These are phyloP conservation scores for Zaprionus ghesquierei DNA, from an alignment of 1,140 invertebrate species.

Conservation along the genomic window DNA sequence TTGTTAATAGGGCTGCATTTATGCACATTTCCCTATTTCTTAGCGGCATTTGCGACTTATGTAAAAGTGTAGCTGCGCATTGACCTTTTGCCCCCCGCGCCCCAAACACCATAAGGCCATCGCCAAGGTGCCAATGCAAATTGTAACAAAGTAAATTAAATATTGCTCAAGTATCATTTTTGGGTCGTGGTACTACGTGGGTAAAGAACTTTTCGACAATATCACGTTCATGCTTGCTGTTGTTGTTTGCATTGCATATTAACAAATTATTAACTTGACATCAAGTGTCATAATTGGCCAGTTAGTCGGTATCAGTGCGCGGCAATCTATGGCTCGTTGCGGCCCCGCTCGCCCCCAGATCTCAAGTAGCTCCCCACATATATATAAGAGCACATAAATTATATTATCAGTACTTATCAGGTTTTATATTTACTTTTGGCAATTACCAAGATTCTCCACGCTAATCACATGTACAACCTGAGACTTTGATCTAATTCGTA, in stretches of 20 bases:
- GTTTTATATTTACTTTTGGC: constrained; percentile 26
- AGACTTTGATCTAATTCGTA: constrained; percentile 16
- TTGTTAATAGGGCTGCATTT: constrained; percentile 70
- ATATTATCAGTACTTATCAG: constrained; percentile 30
- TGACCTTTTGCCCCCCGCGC: constrained; percentile 1
- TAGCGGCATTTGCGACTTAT: constrained; percentile 49
- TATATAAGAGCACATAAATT: constrained; percentile 25
- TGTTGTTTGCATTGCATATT: constrained; percentile 3
- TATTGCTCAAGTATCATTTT: not conserved
- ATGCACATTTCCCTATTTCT: constrained; percentile 46
- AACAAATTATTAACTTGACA: constrained; percentile 21
- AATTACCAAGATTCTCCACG: constrained; percentile 6
- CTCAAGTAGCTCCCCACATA: constrained; percentile 26
- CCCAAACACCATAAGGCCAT: not conserved
- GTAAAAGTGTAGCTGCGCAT: constrained; percentile 11
- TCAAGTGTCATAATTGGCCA: constrained; percentile 29
- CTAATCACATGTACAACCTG: constrained; percentile 19
- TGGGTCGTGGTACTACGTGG: not conserved
- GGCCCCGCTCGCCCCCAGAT: not conserved
- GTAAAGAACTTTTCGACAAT: not conserved
- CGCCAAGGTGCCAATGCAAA: not conserved
- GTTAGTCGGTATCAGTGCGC: constrained; percentile 19
- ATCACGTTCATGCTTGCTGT: not conserved
- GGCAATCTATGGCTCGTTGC: not conserved
- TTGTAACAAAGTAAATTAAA: not conserved